These are phyloP conservation scores for Drosophila quinaria DNA, from an alignment of 2,888 invertebrate genomes.

Conservation along the genomic window DNA sequence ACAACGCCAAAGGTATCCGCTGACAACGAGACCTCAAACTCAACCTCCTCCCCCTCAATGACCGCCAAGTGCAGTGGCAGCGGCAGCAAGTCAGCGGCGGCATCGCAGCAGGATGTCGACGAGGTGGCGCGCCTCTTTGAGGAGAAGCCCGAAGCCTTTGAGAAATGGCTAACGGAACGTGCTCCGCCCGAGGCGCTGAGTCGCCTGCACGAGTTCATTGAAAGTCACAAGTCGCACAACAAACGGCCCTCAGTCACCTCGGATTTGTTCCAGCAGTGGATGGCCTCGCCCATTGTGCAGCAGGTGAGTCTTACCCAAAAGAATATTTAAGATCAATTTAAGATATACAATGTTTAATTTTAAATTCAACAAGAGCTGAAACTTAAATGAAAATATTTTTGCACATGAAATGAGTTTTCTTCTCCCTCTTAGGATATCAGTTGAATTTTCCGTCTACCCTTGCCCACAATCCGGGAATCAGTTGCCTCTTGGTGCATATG, in stretches of 20 bases:
- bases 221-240: slow-evolving; percentile 86
- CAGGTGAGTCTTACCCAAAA: slow-evolving; percentile 86
- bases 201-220: slow-evolving; percentile 88
- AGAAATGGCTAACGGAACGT: slow-evolving; percentile 92
- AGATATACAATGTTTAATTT: not conserved
- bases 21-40: slow-evolving; percentile 31
- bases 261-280: slow-evolving; percentile 94
- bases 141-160: slow-evolving; percentile 89
- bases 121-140: slow-evolving; percentile 86
- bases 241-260: slow-evolving; percentile 92
- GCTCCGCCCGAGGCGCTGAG: slow-evolving; percentile 89
- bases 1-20: slow-evolving; percentile 31
- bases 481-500: slow-evolving; percentile 2
- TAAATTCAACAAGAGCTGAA: slow-evolving; percentile 6
- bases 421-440: not conserved
- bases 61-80: slow-evolving; percentile 36
- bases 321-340: too few species aligned
- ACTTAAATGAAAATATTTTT: slow-evolving; percentile 8
- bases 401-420: not conserved
- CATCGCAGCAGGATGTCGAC: slow-evolving; percentile 83
- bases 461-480: not conserved
- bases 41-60: slow-evolving; percentile 6
- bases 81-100: slow-evolving; percentile 39
- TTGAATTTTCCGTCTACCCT: not conserved
- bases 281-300: slow-evolving; percentile 90